Conservation (phyloP, 2,113 vertebrate genomes). For the Stomatorhinus ivindoensis region DNA sequence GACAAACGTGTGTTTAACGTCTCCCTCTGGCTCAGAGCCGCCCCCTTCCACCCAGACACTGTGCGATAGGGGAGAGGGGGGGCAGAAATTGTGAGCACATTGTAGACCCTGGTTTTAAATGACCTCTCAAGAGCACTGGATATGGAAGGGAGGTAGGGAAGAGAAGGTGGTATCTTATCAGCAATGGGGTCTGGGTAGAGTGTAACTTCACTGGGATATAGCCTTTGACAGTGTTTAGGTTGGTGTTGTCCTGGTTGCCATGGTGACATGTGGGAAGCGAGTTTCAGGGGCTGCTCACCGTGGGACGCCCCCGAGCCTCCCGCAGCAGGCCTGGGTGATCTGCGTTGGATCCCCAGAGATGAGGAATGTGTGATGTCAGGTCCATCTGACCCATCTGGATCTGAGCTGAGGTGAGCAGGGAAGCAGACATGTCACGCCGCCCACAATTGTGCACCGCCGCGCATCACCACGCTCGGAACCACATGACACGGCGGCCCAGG, state of each 20-base stretch:
- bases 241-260: conserved; percentile 7
- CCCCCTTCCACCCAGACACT: neutral
- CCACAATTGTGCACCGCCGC: no score
- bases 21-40: neutral
- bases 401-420: neutral
- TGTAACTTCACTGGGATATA: neutral
- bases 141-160: neutral
- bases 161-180: conserved; percentile 1
- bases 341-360: neutral
- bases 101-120: neutral
- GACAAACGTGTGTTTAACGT: neutral
- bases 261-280: neutral
- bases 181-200: neutral
- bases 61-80: neutral
- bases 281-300: neutral
- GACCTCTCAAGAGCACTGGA: neutral
- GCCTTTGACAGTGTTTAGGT: neutral
- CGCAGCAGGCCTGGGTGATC: neutral
- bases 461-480: neutral
- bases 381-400: neutral
- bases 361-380: conserved; percentile 8
- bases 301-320: neutral
- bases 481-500: neutral
- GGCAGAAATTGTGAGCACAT: neutral
- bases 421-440: neutral